Evolutionary conservation across 2,888 invertebrate genomes (phyloP).

Genomic region (Ennomos erosarius): DNA sequence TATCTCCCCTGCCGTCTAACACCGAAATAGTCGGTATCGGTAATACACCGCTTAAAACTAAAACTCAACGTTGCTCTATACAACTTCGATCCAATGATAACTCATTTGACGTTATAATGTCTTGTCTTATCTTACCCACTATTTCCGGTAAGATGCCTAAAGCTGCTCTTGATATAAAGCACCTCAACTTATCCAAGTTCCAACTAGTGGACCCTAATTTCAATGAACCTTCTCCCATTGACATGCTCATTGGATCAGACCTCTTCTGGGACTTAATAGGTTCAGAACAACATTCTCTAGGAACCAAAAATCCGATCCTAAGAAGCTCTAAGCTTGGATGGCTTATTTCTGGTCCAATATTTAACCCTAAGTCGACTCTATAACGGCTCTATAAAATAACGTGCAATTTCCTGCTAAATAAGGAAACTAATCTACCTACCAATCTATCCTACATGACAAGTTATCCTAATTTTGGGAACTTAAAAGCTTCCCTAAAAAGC

Average conservation of each 20-base stretch:
- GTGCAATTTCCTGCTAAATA: too few species aligned
- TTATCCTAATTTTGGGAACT: too few species aligned
- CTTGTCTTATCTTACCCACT: neutral
- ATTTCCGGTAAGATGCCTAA: conserved; percentile 5
- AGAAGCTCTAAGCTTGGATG: conserved; percentile 32
- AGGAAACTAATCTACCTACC: too few species aligned
- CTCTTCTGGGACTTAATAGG: conserved; percentile 36
- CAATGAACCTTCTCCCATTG: conserved; percentile 26
- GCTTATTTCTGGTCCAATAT: conserved; percentile 27
- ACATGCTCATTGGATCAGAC: conserved; percentile 36
- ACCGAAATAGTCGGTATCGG: conserved; percentile 5
- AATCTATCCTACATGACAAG: too few species aligned
- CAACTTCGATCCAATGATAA: neutral
- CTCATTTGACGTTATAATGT: neutral
- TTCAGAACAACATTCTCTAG: conserved; percentile 22
- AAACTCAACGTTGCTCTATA: conserved; percentile 20
- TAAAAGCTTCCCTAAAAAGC: too few species aligned
- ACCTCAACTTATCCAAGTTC: too few species aligned
- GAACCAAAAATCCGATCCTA: conserved; percentile 21
- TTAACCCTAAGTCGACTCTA: too few species aligned
- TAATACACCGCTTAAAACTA: conserved; percentile 10
- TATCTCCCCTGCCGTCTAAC: conserved; percentile 5
- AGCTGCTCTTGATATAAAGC: neutral
- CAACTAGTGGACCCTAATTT: neutral
- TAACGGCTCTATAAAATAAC: too few species aligned